Conservation (phyloP, 1,140 invertebrate species). For the Oedothorax gibbosus region DNA sequence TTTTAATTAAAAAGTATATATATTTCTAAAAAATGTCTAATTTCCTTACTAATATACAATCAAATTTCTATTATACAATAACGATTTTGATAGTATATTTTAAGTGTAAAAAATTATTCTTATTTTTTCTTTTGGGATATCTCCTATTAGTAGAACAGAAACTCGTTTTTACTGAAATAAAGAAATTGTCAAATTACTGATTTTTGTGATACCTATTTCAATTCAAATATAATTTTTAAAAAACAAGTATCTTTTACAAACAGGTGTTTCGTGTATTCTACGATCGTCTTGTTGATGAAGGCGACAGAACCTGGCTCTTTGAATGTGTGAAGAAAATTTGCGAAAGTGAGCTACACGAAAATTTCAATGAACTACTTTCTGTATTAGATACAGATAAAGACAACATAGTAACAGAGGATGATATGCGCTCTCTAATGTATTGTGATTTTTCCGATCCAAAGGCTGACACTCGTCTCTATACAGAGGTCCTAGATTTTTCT, state of each 20-base stretch:
- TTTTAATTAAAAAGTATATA: too few species aligned
- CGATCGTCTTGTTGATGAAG: slow-evolving; percentile 87
- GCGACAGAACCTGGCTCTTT: slow-evolving; percentile 87
- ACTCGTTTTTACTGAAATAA: too few species aligned
- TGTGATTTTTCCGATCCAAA: slow-evolving; percentile 97
- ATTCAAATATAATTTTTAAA: not conserved
- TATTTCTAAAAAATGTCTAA: too few species aligned
- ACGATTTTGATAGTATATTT: too few species aligned
- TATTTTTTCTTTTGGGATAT: too few species aligned
- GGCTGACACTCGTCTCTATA: slow-evolving; percentile 87
- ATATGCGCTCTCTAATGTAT: slow-evolving; percentile 89
- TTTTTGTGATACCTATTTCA: too few species aligned
- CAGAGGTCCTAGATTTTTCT: slow-evolving; percentile 88
- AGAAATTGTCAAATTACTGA: too few species aligned
- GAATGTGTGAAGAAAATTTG: slow-evolving; percentile 69
- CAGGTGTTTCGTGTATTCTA: slow-evolving; percentile 86
- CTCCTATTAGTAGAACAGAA: too few species aligned
- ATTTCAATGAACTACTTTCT: slow-evolving; percentile 73
- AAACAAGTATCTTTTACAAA: not conserved
- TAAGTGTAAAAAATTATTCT: too few species aligned
- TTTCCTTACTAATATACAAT: too few species aligned
- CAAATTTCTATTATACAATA: too few species aligned
- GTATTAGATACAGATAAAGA: slow-evolving; percentile 71
- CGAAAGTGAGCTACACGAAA: slow-evolving; percentile 70
- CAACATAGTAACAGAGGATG: slow-evolving; percentile 77